These are phyloP conservation scores for Heliconius congener DNA, from an alignment of 1,140 invertebrate genomes.

Conservation along the genomic window DNA sequence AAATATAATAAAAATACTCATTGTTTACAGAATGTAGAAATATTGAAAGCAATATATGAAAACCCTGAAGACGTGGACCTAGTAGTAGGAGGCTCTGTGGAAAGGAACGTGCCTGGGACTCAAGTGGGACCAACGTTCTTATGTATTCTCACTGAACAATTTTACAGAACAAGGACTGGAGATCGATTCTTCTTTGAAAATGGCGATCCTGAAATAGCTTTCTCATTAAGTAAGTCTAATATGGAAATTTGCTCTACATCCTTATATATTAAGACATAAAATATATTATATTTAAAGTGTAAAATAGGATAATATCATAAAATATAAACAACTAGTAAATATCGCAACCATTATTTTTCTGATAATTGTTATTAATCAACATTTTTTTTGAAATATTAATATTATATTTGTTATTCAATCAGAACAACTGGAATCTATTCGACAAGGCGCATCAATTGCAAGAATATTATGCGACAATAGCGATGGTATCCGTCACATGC, in stretches of 20 bases:
- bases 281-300: too few species aligned
- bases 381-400: neutral
- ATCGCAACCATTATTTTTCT: neutral
- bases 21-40: constrained; percentile 83
- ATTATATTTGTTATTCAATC: constrained; percentile 13
- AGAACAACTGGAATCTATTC: constrained; percentile 75
- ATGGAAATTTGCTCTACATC: neutral
- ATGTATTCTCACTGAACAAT: constrained; percentile 94
- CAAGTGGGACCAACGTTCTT: constrained; percentile 95
- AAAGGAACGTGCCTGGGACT: constrained; percentile 88
- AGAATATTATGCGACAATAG: constrained; percentile 75
- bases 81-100: constrained; percentile 92
- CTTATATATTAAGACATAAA: neutral
- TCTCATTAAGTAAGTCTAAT: constrained; percentile 85
- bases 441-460: constrained; percentile 68
- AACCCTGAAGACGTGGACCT: constrained; percentile 93
- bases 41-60: constrained; percentile 85
- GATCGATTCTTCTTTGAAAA: constrained; percentile 94
- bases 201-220: constrained; percentile 83
- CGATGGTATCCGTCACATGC: constrained; percentile 61
- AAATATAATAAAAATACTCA: neutral
- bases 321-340: neutral
- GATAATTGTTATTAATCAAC: neutral
- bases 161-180: constrained; percentile 90
- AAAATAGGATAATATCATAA: neutral